Conservation (phyloP, 2,888 invertebrate species). For the Amphipyra berbera region DNA sequence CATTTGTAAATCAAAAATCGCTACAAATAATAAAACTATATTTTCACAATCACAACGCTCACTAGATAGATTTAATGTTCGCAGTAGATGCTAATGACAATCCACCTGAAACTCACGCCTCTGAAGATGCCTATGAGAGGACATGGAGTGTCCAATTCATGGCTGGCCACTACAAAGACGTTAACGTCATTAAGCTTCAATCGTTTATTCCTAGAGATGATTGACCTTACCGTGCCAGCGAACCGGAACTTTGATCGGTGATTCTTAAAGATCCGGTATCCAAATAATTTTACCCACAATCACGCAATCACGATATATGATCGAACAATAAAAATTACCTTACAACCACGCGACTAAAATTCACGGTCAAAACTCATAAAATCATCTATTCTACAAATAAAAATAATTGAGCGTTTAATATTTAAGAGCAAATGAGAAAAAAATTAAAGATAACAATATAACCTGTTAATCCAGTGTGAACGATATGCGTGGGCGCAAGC, state of each 20-base stretch:
- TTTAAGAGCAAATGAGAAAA: conserved; percentile 57
- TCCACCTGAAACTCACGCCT: no score
- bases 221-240: conserved; percentile 37
- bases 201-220: conserved; percentile 32
- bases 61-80: no score
- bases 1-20: no score
- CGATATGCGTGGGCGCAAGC: conserved; percentile 75
- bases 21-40: no score
- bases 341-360: conserved; percentile 58
- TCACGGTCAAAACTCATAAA: conserved; percentile 47
- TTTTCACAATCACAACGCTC: no score
- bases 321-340: conserved; percentile 37
- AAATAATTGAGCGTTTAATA: conserved; percentile 61
- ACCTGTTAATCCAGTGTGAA: conserved; percentile 71
- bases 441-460: conserved; percentile 58
- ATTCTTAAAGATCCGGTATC: conserved; percentile 50
- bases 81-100: no score
- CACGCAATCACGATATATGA: conserved; percentile 48
- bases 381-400: conserved; percentile 48
- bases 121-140: neutral
- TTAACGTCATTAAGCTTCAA: conserved; percentile 17
- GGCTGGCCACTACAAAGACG: conserved; percentile 2
- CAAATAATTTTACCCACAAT: conserved; percentile 45
- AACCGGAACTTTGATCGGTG: conserved; percentile 47
- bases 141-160: conserved; percentile 6